These are phyloP conservation scores for Drosophila arawakana DNA, from an alignment of 1,140 invertebrate species.

Conservation along the genomic window DNA sequence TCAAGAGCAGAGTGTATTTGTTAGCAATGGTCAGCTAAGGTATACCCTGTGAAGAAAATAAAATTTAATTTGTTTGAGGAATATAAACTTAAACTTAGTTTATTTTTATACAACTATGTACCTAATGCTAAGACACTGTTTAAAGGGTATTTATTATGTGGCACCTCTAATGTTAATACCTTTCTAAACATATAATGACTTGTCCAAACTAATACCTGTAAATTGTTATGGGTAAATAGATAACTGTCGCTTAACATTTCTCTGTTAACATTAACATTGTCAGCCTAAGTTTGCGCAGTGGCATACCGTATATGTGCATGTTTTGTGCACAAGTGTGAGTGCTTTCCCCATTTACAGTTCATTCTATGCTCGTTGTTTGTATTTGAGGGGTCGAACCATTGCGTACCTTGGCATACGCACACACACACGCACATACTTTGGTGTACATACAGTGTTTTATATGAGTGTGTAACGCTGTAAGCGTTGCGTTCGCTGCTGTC, in stretches of 20 bases:
- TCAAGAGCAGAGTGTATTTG: background rate
- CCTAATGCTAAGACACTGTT: too few species aligned
- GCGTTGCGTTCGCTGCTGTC: constrained; percentile 4
- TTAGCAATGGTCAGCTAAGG: background rate
- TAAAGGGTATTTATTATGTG: too few species aligned
- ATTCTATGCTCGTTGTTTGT: background rate
- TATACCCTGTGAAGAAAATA: too few species aligned
- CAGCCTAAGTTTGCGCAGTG: constrained; percentile 2
- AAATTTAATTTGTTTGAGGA: too few species aligned
- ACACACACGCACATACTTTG: background rate
- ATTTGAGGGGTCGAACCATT: constrained; percentile 7
- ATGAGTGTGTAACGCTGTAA: constrained; percentile 6
- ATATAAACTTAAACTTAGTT: too few species aligned
- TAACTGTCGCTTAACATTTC: constrained; percentile 1
- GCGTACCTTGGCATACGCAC: constrained; percentile 7
- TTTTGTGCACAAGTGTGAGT: background rate
- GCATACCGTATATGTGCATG: background rate
- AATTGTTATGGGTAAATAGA: background rate
- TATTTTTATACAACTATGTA: too few species aligned
- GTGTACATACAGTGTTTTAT: constrained; percentile 7
- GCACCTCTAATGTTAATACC: too few species aligned
- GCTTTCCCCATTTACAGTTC: constrained; percentile 10
- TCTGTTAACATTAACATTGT: constrained; percentile 10
- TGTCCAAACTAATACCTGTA: too few species aligned
- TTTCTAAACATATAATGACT: too few species aligned